Evolutionary conservation across 2,797 vertebrate genomes (phyloP).

Genomic region (Chaetophractus vellerosus): DNA sequence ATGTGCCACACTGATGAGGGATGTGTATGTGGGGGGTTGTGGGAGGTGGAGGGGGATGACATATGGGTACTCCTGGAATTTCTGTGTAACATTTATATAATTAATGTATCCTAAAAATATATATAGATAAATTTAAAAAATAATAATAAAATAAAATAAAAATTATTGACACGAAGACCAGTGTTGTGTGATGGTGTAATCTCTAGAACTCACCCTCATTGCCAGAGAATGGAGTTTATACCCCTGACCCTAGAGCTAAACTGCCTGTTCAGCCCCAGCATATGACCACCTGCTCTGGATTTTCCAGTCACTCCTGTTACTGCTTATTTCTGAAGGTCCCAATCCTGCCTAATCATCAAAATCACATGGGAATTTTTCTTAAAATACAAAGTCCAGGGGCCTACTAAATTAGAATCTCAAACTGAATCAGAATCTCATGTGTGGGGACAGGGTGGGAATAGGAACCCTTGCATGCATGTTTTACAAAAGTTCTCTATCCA

Average conservation of each 20-base stretch:
- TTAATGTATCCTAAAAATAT: too few species aligned
- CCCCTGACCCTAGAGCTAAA: background rate
- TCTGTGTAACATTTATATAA: too few species aligned
- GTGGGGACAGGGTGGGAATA: too few species aligned
- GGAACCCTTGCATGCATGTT: background rate
- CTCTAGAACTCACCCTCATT: background rate
- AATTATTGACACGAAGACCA: background rate
- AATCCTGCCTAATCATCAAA: background rate
- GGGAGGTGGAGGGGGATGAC: too few species aligned
- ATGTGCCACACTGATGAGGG: too few species aligned
- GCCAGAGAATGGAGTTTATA: background rate
- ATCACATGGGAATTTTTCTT: background rate
- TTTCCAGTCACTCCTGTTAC: too few species aligned
- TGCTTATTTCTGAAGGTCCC: background rate
- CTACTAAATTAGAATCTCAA: background rate
- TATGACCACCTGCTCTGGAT: background rate
- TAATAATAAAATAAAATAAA: too few species aligned
- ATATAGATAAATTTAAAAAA: too few species aligned
- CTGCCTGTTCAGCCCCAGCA: background rate
- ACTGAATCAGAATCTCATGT: background rate
- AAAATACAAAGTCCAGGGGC: background rate
- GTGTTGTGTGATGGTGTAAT: background rate
- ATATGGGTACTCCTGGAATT: too few species aligned
- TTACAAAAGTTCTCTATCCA: background rate
- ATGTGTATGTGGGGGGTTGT: too few species aligned